Evolutionary conservation across 2,797 vertebrate species (phyloP).

Genomic region (Sebastiscus albofasciatus): DNA sequence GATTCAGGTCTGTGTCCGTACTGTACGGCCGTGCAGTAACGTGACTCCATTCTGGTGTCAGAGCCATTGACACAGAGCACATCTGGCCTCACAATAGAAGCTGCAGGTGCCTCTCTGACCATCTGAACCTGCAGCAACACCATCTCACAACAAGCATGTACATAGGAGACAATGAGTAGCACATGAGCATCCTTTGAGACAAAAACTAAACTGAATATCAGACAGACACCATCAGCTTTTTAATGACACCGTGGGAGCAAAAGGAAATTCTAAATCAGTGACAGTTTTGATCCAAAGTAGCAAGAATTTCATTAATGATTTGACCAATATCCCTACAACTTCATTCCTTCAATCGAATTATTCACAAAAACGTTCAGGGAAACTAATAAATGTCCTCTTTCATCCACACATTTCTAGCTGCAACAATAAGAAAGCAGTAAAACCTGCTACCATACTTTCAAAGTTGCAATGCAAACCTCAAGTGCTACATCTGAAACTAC

Average conservation of each 20-base stretch:
- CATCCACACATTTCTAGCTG: neutral
- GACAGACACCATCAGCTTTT: neutral
- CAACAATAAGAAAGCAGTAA: neutral
- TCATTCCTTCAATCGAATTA: neutral
- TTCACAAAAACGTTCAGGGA: neutral
- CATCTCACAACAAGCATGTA: neutral
- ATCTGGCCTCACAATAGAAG: constrained; percentile 44
- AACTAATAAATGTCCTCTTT: neutral
- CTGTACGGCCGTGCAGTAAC: constrained; percentile 20
- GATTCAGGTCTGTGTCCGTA: constrained; percentile 30
- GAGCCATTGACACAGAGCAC: constrained; percentile 59
- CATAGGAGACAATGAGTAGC: neutral
- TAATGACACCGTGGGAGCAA: neutral
- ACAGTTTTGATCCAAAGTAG: neutral
- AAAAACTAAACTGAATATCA: neutral
- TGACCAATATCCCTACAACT: neutral
- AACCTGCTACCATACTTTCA: neutral
- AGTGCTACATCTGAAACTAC: neutral
- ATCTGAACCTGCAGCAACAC: constrained; percentile 23
- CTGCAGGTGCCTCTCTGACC: constrained; percentile 42
- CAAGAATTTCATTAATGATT: neutral
- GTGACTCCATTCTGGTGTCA: constrained; percentile 60
- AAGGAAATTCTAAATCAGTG: neutral
- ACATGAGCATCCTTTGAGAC: neutral
- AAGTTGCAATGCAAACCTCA: constrained; percentile 2